Percentiles rank a stretch among this genome's conserved stretches.
Evolutionary conservation across 2,888 invertebrate species (phyloP).

Genomic region (Oeneis ivallda): DNA sequence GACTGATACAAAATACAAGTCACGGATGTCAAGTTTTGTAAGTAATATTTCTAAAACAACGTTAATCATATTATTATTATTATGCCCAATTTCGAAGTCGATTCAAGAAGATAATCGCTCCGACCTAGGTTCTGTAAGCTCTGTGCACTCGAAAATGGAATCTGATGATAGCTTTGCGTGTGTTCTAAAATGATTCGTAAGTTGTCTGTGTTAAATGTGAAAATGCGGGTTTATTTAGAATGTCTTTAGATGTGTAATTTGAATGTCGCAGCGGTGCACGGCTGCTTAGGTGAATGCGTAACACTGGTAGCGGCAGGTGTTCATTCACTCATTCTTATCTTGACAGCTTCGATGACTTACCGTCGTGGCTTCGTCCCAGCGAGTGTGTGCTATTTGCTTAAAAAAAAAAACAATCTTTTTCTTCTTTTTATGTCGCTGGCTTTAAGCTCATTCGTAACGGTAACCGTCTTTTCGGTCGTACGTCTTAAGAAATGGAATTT

Average conservation of each 20-base stretch:
- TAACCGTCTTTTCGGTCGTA: slow-evolving; percentile 69
- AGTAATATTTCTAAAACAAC: slow-evolving; percentile 71
- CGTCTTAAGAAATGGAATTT: slow-evolving; percentile 65
- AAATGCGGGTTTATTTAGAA: slow-evolving; percentile 37
- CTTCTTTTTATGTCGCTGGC: slow-evolving; percentile 66
- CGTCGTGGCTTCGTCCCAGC: slow-evolving; percentile 58
- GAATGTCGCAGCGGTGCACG: slow-evolving; percentile 48
- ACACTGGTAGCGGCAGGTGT: slow-evolving; percentile 79
- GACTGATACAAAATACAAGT: slow-evolving; percentile 46
- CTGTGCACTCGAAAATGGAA: slow-evolving; percentile 54
- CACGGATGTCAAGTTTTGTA: slow-evolving; percentile 69
- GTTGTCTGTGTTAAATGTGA: slow-evolving; percentile 46
- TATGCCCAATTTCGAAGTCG: slow-evolving; percentile 73
- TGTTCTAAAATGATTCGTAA: slow-evolving; percentile 55
- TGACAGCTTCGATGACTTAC: slow-evolving; percentile 81
- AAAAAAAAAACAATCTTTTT: slow-evolving; percentile 50
- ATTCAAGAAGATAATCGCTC: slow-evolving; percentile 70
- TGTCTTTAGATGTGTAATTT: slow-evolving; percentile 30
- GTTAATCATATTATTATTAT: slow-evolving; percentile 73
- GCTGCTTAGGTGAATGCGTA: slow-evolving; percentile 76
- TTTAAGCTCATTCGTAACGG: slow-evolving; percentile 79
- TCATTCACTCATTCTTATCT: slow-evolving; percentile 80
- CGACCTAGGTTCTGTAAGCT: slow-evolving; percentile 59
- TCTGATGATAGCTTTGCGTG: slow-evolving; percentile 40
- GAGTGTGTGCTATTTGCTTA: slow-evolving; percentile 73